Conservation (phyloP, 2,113 vertebrate species). For the Morone saxatilis region DNA sequence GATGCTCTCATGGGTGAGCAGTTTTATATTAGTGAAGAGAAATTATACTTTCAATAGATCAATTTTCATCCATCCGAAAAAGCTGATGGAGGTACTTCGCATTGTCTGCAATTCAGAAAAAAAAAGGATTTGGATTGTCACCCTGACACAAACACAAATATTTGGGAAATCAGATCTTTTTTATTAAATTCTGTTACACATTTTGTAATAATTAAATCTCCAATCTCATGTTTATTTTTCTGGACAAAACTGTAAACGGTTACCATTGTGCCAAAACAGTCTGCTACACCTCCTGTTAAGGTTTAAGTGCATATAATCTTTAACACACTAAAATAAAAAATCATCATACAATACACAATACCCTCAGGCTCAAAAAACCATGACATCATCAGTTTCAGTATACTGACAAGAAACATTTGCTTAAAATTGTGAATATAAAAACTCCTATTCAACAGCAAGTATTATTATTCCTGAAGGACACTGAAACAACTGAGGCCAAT, state of each 20-base stretch:
- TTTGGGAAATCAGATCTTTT: constrained; percentile 32
- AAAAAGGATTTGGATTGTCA: neutral
- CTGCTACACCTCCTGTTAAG: constrained; percentile 23
- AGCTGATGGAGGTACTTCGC: neutral
- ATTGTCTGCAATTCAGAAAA: neutral
- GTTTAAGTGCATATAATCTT: constrained; percentile 23
- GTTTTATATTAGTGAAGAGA: neutral
- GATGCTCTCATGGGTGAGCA: neutral
- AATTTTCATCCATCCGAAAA: neutral
- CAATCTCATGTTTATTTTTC: constrained; percentile 8
- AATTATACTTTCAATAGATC: neutral
- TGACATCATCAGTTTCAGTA: neutral
- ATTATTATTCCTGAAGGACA: constrained; percentile 44
- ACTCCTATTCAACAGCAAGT: constrained; percentile 24
- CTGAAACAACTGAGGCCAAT: constrained; percentile 35
- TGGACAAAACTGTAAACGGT: constrained; percentile 28
- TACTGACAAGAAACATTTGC: constrained; percentile 16
- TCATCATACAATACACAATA: neutral
- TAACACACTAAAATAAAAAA: constrained; percentile 1
- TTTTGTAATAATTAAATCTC: constrained; percentile 2
- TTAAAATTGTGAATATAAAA: constrained; percentile 36
- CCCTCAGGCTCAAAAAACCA: constrained; percentile 12
- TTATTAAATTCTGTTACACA: constrained; percentile 54
- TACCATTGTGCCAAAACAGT: neutral
- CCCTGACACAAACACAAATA: constrained; percentile 5